Base-by-base conservation (phyloP, 2,888 invertebrate genomes). In the Epicampocera succincta region DNA sequence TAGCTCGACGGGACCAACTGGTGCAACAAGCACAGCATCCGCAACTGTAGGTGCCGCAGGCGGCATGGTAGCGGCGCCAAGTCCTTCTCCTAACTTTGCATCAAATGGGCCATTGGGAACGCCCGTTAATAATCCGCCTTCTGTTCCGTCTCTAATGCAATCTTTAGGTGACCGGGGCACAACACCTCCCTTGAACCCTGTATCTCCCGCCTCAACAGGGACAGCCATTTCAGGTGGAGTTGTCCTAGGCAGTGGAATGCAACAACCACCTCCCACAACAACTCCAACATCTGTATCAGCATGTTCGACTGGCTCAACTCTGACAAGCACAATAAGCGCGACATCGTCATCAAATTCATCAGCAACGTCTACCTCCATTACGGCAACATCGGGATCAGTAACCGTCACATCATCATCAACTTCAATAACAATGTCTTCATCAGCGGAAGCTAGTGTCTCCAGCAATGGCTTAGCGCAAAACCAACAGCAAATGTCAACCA, bases 41-140 rank as follows among this genome's bases (percentile, higher is more conserved):
- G 74, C 75, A 52, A 66, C 71, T 54, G 42, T 78, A 65, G 78
- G 78, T 78, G 68, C 79, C 69, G 69, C 75, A 52, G 76, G 84
- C 56, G 77, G 85, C 25, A 91, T 92, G 89, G 92, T 92, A 85
- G 91, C 92, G 65, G 90, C 91, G 84, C 92, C 92, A 85, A 92
- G 91, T 86, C 90, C 92, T 2, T 91, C 91, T 19, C 92, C 90
- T 80, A 91, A 89, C 71, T 91, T 89, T 87, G 89, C 87, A 40
- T 90, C 91, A 13, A 91, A 92, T 65, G 91, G 91, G 19, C 91
- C 92, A 1, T 88, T 92, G 85, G 92, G 93, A 58, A 92, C 93
- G 2, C 90, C 92, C 50, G 92, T 93, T 85, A 90, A 89, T 69
- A 92, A 93, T 81, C 93, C 93, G 68, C 94, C 94, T 78, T 92